phyloP scores from a whole-genome alignment of 2,888 invertebrate genomes.

The Branchellion lobata region DNA sequence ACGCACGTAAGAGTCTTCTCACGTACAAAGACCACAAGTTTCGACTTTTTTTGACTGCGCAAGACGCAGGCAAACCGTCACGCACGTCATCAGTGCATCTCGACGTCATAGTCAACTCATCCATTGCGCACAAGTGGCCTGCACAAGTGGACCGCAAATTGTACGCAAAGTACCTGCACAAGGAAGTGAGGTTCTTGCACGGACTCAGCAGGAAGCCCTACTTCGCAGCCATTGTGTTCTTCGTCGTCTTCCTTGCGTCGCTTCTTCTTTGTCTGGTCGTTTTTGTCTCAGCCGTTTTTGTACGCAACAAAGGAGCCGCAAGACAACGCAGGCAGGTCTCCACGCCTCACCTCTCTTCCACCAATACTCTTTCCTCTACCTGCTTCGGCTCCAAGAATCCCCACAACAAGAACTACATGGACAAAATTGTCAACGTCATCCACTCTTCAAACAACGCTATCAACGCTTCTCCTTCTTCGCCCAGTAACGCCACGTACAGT shows the following conservation, averaged over 20 bases:
- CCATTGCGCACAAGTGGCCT: conserved; percentile 39
- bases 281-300: not conserved
- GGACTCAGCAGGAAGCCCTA: conserved; percentile 17
- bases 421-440: conserved; percentile 8
- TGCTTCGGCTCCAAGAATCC: not conserved
- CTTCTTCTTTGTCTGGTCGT: conserved; percentile 18
- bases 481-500: not conserved
- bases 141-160: conserved; percentile 11
- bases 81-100: conserved; percentile 36
- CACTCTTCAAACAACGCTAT: not conserved
- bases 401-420: conserved; percentile 10
- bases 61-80: conserved; percentile 45
- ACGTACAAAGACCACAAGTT: conserved; percentile 33
- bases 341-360: not conserved
- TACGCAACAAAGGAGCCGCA: not conserved
- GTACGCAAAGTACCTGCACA: not conserved
- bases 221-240: not conserved
- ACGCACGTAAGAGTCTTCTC: conserved; percentile 41
- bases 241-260: not conserved
- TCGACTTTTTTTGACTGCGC: conserved; percentile 43
- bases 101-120: conserved; percentile 47
- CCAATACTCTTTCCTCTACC: not conserved
- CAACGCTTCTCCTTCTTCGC: not conserved
- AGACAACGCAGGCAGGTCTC: not conserved
- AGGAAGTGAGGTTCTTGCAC: not conserved